These are phyloP conservation scores for Lymantria monacha DNA, from an alignment of 2,888 invertebrate species.

Conservation along the genomic window DNA sequence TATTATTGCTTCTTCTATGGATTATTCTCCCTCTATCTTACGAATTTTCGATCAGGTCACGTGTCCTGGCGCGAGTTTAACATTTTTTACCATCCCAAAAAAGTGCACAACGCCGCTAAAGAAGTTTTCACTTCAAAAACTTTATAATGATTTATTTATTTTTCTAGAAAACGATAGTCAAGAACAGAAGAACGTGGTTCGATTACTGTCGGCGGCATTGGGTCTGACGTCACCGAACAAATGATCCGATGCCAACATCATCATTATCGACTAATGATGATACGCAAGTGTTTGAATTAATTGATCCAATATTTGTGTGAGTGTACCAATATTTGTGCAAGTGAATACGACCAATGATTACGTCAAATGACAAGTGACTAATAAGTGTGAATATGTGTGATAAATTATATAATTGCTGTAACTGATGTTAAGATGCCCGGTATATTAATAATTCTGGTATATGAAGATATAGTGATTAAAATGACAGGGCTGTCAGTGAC, in stretches of 20 bases:
- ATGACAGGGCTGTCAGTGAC: background rate
- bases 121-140: too few species aligned
- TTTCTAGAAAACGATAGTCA: constrained; percentile 85
- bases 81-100: too few species aligned
- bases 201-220: constrained; percentile 89
- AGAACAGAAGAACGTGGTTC: constrained; percentile 90
- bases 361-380: constrained; percentile 10
- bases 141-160: background rate
- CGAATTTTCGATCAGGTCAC: too few species aligned
- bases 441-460: constrained; percentile 1
- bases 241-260: constrained; percentile 47
- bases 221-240: constrained; percentile 81
- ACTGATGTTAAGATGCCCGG: constrained; percentile 14
- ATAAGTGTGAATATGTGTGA: constrained; percentile 10
- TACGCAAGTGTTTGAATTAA: constrained; percentile 10
- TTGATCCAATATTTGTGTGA: constrained; percentile 17
- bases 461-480: background rate
- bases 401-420: constrained; percentile 15
- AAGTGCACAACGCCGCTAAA: too few species aligned
- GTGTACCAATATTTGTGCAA: constrained; percentile 4
- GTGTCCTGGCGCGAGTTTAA: too few species aligned
- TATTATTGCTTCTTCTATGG: too few species aligned
- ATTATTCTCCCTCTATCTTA: too few species aligned
- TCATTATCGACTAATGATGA: background rate
- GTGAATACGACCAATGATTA: constrained; percentile 15